Conservation (phyloP, 2,113 vertebrate genomes). For the Ellobius talpinus region DNA sequence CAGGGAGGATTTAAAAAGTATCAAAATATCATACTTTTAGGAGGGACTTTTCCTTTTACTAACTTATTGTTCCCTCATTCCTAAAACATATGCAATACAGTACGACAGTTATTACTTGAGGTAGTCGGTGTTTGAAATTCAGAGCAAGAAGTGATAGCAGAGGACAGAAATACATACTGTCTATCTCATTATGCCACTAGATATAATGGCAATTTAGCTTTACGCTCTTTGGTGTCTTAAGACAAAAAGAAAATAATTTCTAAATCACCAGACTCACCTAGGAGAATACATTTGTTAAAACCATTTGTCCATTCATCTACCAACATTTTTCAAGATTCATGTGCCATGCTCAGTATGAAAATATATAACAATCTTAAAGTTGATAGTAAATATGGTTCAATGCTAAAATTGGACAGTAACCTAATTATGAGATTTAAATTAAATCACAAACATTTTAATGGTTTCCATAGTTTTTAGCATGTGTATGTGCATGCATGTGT, state of each 20-base stretch:
- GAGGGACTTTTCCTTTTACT: background rate
- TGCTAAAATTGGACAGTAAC: slow-evolving; percentile 3
- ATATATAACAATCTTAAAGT: slow-evolving; percentile 19
- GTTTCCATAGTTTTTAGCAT: background rate
- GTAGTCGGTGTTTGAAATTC: slow-evolving; percentile 20
- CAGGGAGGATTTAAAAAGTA: background rate
- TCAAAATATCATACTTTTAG: slow-evolving; percentile 42
- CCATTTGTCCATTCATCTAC: slow-evolving; percentile 11
- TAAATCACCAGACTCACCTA: background rate
- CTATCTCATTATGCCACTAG: background rate
- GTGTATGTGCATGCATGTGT: background rate
- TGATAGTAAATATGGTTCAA: slow-evolving; percentile 46
- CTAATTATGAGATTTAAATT: slow-evolving; percentile 42
- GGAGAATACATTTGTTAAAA: background rate
- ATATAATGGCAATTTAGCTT: slow-evolving; percentile 29
- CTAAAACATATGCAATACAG: background rate
- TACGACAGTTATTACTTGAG: slow-evolving; percentile 16
- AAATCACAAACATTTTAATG: slow-evolving; percentile 14
- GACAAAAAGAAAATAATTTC: slow-evolving; percentile 7
- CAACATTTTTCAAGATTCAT: slow-evolving; percentile 31
- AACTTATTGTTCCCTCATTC: background rate
- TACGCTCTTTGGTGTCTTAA: slow-evolving; percentile 12
- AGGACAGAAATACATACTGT: background rate
- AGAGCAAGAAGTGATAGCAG: slow-evolving; percentile 26
- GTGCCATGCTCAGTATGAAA: slow-evolving; percentile 28